Base-by-base conservation (phyloP, 2,797 vertebrate species). In the Hylomyscus alleni region DNA sequence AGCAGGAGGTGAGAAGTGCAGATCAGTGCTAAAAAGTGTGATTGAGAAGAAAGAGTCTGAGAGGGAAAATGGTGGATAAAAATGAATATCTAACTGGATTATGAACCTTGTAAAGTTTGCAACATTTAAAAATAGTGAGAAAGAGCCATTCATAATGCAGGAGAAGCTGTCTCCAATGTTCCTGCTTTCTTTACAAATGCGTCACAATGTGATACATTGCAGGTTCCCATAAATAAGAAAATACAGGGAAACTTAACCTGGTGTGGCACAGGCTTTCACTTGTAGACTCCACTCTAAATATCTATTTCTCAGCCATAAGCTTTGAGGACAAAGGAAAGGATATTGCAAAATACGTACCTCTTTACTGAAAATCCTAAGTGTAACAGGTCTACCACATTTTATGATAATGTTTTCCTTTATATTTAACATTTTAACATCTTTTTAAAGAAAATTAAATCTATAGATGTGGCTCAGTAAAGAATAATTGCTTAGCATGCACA, bases 351-450 rank as follows among this genome's bases (percentile, higher is more conserved):
- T 47, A 72, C 13, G 24, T 14, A 65, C 34, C 72, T 56, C 37
- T 31, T 86, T 52, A 77, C 50, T 95, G 72, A 94, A 90, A 88
- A 81, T 90, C 7, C 34, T 26, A 91, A 67, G 89, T 69, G 29
- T 47, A 80, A 67, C 9, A 76, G 6, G 5, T 69, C 44, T 95
- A 52, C 26, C n/a, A n/a, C 26, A 72, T 37, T 72, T 37, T n/a
- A 37, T 37, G 69, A 72, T 72, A 72, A 72, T 72, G n/a, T 62
- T 95, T 91, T 69, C 88, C 65, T 95, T 92, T 75, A 84, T 86
- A 93, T 91, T 95, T 91, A 96, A 93, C 22, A 60, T 90, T 88
- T 91, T 47, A 89, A 75, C 56, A 78, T 58, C 1, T 80, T 96
- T 95, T 77, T 29, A 84, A 94, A 91, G 52, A 50, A 83, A n/a